A percentile compares a stretch with the other conserved stretches of the same genome.
Evolutionary conservation across 2,888 invertebrate species (phyloP).

Genomic region (Drosophila aldrichi): DNA sequence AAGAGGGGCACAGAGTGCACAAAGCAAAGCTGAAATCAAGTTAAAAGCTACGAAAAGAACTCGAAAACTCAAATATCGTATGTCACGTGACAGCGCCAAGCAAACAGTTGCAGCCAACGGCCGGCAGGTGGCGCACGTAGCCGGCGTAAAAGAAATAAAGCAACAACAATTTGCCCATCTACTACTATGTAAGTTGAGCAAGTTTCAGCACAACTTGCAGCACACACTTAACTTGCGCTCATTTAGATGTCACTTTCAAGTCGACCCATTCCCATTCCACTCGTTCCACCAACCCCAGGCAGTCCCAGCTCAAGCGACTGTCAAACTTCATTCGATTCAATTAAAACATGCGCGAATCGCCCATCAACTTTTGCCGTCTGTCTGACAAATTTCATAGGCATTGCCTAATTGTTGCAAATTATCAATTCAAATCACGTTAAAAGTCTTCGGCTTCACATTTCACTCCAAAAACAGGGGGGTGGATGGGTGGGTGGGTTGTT

Average conservation of each 20-base stretch:
- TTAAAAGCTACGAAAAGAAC: conserved; percentile 53
- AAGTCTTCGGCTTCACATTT: conserved; percentile 30
- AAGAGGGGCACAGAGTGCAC: conserved; percentile 33
- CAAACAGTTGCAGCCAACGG: conserved; percentile 20
- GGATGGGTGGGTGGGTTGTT: too few species aligned
- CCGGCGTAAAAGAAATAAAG: conserved; percentile 11
- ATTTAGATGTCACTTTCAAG: conserved; percentile 48
- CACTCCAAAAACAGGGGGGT: conserved; percentile 1
- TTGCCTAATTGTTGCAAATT: conserved; percentile 74
- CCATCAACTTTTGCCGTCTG: conserved; percentile 34
- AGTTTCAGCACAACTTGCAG: conserved; percentile 26
- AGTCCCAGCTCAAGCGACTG: conserved; percentile 18
- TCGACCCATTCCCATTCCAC: background rate
- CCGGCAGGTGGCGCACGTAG: conserved; percentile 56
- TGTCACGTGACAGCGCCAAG: conserved; percentile 47
- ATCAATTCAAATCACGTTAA: conserved; percentile 79
- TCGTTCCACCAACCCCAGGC: too few species aligned
- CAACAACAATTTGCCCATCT: conserved; percentile 3
- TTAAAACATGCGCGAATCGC: conserved; percentile 59
- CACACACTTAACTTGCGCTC: conserved; percentile 35
- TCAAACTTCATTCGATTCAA: conserved; percentile 73
- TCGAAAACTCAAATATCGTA: conserved; percentile 65
- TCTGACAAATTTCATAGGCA: conserved; percentile 54
- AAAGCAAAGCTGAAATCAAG: conserved; percentile 55
- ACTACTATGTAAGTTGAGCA: conserved; percentile 34